Evolutionary conservation across 2,888 invertebrate genomes (phyloP).

Genomic region (Ectropis crepuscularia): DNA sequence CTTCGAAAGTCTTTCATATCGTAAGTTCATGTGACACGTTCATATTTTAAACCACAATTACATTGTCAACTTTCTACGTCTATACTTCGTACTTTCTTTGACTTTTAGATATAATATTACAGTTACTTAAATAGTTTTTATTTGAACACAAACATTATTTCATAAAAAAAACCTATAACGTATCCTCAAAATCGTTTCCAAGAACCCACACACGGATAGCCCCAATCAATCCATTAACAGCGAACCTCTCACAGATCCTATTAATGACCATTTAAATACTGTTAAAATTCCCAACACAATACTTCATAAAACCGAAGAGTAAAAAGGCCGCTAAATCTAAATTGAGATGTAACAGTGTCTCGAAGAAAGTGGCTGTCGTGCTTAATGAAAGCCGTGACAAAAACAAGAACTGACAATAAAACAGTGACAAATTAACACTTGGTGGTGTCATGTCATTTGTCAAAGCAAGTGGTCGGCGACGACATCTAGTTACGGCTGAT

Average conservation of each 20-base stretch:
- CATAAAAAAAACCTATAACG: constrained; percentile 11
- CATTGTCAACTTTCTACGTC: constrained; percentile 1
- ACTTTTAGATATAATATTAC: background rate
- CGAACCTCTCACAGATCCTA: constrained; percentile 26
- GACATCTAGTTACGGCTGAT: constrained; percentile 46
- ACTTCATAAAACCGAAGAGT: constrained; percentile 28
- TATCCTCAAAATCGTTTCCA: constrained; percentile 27
- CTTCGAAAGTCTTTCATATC: background rate
- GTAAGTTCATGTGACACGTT: background rate
- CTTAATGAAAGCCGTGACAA: constrained; percentile 42
- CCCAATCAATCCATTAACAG: constrained; percentile 32
- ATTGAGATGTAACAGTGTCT: constrained; percentile 38
- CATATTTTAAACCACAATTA: constrained; percentile 1
- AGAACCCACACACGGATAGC: constrained; percentile 21
- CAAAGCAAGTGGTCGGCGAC: constrained; percentile 46
- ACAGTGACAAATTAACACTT: constrained; percentile 56
- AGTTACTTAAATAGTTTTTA: constrained; percentile 4
- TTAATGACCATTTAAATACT: constrained; percentile 44
- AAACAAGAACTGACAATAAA: constrained; percentile 40
- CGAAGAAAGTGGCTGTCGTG: constrained; percentile 41
- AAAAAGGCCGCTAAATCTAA: constrained; percentile 35
- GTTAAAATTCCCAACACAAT: constrained; percentile 25
- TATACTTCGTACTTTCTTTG: background rate
- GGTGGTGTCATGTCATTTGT: constrained; percentile 54
- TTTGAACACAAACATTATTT: background rate